Base-by-base conservation (phyloP, 2,888 invertebrate genomes). In the Andrena flavipes region DNA sequence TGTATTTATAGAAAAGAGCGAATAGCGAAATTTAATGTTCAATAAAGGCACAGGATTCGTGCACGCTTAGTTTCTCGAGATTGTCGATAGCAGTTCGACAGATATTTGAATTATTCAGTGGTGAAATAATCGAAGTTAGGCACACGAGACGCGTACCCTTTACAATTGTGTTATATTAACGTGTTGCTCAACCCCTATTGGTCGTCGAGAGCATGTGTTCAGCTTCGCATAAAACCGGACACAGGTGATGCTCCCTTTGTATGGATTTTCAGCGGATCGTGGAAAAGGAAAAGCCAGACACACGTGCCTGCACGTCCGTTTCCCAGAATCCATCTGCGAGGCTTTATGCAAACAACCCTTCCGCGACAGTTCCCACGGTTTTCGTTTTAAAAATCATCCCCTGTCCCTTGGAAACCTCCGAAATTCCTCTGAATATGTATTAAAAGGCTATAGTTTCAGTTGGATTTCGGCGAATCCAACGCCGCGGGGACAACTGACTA, bases 311-410 rank as follows among this genome's bases (percentile, higher is more conserved):
- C 10, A 59, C n/a, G 42, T 29, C 82, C 49, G 35, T 56, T 72
- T 80, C 35, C 63, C 42, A n/a, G 42, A 64, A 54, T 63, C 71
- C 84, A 85, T 88, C 82, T 82, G 88, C 72, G 51, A 71, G n/a
- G 54, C 73, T 69, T 35, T 68, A 75, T 70, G 69, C 77, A 85
- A 85, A 82, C 77, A 84, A 80, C 29, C 82, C 76, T 75, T 88
- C 54, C 76, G 33, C 51, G 23, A n/a, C 49, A 68, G 35, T 85
- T 84, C 87, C 64, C 87, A 87, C 80, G 84, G 56, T 49, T 59
- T 56, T 79, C 69, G 60, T 69, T 74, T 76, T 64, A 29, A 70
- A 29, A 74, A 72, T 65, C 49, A n/a, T 60, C 7, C 20, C 10
- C n/a, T 23, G 0, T 23, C 54, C 33, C 33, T 29, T 6, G 30